A percentile compares a stretch with the other conserved stretches of the same genome.
phyloP scores from a whole-genome alignment of 1,140 invertebrate genomes.

The Drosophila erecta region DNA sequence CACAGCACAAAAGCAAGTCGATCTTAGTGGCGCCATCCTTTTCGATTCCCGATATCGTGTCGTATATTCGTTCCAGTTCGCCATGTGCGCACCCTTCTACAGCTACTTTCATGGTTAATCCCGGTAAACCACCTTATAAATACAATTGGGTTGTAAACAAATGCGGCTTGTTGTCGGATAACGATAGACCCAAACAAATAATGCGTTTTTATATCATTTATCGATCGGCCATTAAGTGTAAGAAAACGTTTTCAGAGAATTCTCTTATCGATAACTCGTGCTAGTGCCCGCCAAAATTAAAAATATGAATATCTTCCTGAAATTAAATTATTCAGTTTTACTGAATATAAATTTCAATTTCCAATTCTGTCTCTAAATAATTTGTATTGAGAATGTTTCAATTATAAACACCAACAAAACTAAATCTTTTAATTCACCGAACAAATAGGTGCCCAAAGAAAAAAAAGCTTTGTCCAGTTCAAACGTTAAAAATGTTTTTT shows the following conservation, averaged over 20 bases:
- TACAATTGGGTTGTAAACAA: conserved; percentile 36
- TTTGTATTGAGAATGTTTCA: too few relatives aligned
- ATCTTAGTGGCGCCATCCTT: conserved; percentile 89
- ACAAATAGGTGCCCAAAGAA: neutral
- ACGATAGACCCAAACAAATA: neutral
- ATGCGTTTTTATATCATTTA: neutral
- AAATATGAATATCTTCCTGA: too few relatives aligned
- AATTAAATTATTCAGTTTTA: neutral
- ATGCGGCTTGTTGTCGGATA: neutral
- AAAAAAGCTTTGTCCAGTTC: conserved; percentile 17
- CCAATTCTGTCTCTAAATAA: too few relatives aligned
- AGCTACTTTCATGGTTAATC: conserved; percentile 94
- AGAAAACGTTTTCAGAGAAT: neutral
- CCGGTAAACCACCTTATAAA: neutral
- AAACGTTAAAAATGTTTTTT: conserved; percentile 76
- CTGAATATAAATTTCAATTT: too few relatives aligned
- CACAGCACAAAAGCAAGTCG: conserved; percentile 97
- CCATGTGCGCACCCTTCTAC: conserved; percentile 99
- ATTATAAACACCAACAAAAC: too few relatives aligned
- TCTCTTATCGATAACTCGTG: neutral
- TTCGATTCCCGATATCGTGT: conserved; percentile 91
- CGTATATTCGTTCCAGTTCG: conserved; percentile 97
- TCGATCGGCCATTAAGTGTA: neutral
- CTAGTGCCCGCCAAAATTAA: neutral
- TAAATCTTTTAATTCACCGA: neutral